Evolutionary conservation across 2,797 vertebrate genomes (phyloP).

Genomic region (Pipistrellus pygmaeus): DNA sequence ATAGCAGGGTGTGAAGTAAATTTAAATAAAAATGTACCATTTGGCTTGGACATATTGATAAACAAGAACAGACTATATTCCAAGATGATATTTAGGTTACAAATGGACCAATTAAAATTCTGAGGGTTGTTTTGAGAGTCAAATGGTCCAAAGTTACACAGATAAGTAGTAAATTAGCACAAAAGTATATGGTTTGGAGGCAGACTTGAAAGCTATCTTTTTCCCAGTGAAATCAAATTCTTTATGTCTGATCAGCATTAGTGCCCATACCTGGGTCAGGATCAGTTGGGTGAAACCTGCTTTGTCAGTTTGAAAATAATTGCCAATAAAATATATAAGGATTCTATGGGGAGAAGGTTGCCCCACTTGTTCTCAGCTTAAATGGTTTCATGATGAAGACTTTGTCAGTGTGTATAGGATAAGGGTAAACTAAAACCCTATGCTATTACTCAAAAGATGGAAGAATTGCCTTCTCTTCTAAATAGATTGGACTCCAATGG

Average conservation of each 20-base stretch:
- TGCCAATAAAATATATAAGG: neutral
- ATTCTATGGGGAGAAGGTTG: neutral
- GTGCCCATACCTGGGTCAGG: neutral
- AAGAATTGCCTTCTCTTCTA: neutral
- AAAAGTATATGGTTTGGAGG: neutral
- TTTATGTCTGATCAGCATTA: neutral
- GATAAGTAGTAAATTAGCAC: conserved; percentile 48
- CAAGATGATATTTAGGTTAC: conserved; percentile 65
- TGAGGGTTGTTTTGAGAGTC: conserved; percentile 58
- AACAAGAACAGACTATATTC: conserved; percentile 58
- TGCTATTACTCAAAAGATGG: neutral
- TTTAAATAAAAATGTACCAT: conserved; percentile 68
- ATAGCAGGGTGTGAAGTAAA: conserved; percentile 73
- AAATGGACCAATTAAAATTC: conserved; percentile 69
- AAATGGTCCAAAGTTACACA: conserved; percentile 48
- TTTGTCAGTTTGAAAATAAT: conserved; percentile 15
- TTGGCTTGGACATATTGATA: conserved; percentile 73
- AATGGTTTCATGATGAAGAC: neutral
- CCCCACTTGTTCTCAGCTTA: neutral
- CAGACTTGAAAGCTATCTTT: neutral
- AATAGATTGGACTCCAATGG: neutral
- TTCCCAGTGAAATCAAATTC: neutral
- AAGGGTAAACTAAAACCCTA: neutral
- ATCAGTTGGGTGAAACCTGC: neutral
- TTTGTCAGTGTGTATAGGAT: neutral